Evolutionary conservation across 2,888 invertebrate species (phyloP).

Genomic region (Mesoligia furuncula): DNA sequence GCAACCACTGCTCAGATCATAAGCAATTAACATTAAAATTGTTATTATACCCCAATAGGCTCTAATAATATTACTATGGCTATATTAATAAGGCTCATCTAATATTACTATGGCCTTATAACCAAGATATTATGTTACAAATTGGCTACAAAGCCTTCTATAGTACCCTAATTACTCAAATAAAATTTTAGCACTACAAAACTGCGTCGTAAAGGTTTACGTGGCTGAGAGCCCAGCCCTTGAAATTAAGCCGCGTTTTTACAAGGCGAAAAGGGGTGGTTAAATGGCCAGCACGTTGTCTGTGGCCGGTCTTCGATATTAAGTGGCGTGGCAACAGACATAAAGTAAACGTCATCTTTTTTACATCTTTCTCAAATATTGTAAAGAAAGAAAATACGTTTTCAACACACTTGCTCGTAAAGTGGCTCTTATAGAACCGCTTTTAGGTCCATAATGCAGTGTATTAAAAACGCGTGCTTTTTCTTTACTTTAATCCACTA

Average conservation of each 20-base stretch:
- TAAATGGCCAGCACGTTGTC: slow-evolving; percentile 21
- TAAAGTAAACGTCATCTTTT: background rate
- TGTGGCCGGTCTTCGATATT: background rate
- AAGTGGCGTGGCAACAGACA: no score
- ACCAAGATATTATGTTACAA: slow-evolving; percentile 60
- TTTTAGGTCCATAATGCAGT: no score
- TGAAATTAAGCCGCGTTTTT: slow-evolving; percentile 38
- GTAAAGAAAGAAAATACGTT: no score
- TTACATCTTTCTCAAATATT: no score
- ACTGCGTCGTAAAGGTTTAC: slow-evolving; percentile 62
- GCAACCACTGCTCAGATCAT: background rate
- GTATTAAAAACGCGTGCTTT: no score
- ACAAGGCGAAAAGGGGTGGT: slow-evolving; percentile 25
- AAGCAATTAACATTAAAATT: slow-evolving; percentile 49
- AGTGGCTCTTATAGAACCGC: no score
- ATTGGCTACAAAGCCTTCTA: slow-evolving; percentile 49
- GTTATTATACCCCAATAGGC: slow-evolving; percentile 48
- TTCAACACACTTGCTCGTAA: no score
- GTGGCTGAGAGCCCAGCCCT: slow-evolving; percentile 57
- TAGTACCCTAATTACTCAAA: slow-evolving; percentile 57
- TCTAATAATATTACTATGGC: slow-evolving; percentile 35
- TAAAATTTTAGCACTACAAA: slow-evolving; percentile 67
- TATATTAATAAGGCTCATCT: no score
- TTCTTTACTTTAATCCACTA: no score
- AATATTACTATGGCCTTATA: slow-evolving; percentile 38